Base-by-base conservation (phyloP, 2,888 invertebrate genomes). In the Eupithecia inturbata region DNA sequence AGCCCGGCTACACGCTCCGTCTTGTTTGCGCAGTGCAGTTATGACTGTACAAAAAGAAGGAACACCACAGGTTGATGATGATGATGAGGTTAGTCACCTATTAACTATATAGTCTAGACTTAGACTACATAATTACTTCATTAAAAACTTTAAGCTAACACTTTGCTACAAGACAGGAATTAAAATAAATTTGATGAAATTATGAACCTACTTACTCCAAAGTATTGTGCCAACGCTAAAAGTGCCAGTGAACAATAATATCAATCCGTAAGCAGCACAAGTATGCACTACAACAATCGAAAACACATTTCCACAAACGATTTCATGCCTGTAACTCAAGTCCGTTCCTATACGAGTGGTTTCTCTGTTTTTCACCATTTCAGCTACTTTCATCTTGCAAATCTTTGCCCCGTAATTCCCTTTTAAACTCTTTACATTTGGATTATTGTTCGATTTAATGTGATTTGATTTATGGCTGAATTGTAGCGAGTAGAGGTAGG, bases 231-330 rank as follows among this genome's bases (percentile, higher is more conserved):
- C 82, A 49, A 82, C 80, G n/a, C 72, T 78, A 74, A 92, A 73
- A 5, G 78, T 77, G 66, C 89, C 87, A 12, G 36, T 66, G 4
- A 88, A 26, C 1, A 85, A 70, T 28, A 93, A 81, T 73, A 82
- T 86, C 0, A 90, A 3, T 57, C 95, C 95, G 86, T 95, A 95
- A 22, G 95, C 5, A 0, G 92, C 95, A 6, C 90, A 81, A 9
- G 94, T n/a, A 84, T 96, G 96, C 67, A 96, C 81, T 10, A 95
- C 71, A 2, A 95, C 78, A 82, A 96, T 96, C 26, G 95, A 95
- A 39, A 96, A 92, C 0, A 94, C 95, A 84, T 96, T 96, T 77
- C 88, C 92, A 96, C 96, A 96, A 4, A 96, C 96, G 26, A 96
- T 92, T 82, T 94, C 78, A 93, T 95, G 90, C 91, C 84, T 88